Conservation (phyloP, 2,797 vertebrate genomes). For the Phalanger gymnotis region DNA sequence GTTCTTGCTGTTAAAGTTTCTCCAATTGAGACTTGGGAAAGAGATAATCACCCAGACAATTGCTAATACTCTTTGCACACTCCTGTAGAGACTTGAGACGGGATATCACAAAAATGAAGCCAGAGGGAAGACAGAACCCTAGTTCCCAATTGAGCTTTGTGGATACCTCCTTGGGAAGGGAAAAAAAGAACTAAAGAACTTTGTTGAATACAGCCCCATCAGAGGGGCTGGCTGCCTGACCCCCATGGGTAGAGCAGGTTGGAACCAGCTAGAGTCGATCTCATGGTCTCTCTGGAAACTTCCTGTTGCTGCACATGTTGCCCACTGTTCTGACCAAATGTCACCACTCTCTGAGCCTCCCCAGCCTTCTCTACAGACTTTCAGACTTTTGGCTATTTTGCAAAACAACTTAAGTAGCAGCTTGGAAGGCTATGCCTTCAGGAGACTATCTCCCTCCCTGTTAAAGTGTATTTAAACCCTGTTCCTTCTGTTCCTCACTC, state of each 20-base stretch:
- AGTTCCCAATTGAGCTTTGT: not conserved
- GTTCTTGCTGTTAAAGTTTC: not conserved
- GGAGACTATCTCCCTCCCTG: too few relatives aligned
- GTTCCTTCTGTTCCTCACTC: too few relatives aligned
- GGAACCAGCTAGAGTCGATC: too few relatives aligned
- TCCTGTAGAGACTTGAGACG: not conserved
- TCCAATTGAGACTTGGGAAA: not conserved
- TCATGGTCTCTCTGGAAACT: not conserved
- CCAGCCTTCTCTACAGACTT: too few relatives aligned
- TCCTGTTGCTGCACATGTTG: not conserved
- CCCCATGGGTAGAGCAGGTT: too few relatives aligned
- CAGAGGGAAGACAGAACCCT: not conserved
- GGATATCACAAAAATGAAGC: not conserved
- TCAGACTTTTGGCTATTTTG: too few relatives aligned
- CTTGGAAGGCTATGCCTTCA: too few relatives aligned
- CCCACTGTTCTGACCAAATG: too few relatives aligned
- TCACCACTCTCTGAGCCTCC: too few relatives aligned
- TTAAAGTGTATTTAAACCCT: too few relatives aligned
- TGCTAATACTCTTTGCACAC: not conserved
- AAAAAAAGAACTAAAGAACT: not conserved
- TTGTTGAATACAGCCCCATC: not conserved
- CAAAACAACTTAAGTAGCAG: too few relatives aligned
- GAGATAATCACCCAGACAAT: not conserved
- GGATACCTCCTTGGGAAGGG: not conserved
- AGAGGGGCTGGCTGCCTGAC: not conserved